phyloP scores from a whole-genome alignment of 1,140 invertebrate species.

The Drosophila setifemur region DNA sequence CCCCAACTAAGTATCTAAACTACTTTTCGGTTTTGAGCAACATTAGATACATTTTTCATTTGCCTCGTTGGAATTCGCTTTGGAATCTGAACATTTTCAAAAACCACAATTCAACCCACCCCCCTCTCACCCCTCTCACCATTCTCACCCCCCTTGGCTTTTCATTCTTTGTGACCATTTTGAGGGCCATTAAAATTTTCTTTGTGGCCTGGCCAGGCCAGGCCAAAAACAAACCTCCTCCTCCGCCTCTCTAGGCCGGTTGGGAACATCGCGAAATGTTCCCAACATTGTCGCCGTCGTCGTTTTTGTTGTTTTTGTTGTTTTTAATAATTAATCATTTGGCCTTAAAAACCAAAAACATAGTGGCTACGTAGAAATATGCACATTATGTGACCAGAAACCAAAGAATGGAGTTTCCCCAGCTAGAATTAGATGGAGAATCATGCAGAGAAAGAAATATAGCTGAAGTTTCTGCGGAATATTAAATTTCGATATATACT shows the following conservation, averaged over 20 bases:
- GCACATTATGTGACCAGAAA: constrained; percentile 66
- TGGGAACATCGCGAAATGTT: constrained; percentile 22
- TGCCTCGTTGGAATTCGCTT: neutral
- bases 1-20: neutral
- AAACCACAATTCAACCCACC: neutral
- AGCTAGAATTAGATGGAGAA: neutral
- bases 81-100: neutral
- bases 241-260: neutral
- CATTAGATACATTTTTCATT: neutral
- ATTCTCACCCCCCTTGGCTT: neutral
- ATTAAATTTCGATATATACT: too few relatives aligned
- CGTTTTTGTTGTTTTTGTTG: constrained; percentile 17
- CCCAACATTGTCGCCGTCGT: neutral
- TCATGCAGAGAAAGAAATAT: neutral
- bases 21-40: neutral
- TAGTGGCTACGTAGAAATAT: constrained; percentile 54
- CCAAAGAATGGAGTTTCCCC: constrained; percentile 7
- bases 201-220: too few relatives aligned
- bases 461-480: too few relatives aligned
- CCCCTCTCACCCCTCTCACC: neutral
- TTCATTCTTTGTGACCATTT: constrained; percentile 18
- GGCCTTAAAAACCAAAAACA: constrained; percentile 60
- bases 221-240: neutral
- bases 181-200: constrained; percentile 35
- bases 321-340: constrained; percentile 77